Base-by-base conservation (phyloP, 2,888 invertebrate species). In the Ephialtes manifestator region DNA sequence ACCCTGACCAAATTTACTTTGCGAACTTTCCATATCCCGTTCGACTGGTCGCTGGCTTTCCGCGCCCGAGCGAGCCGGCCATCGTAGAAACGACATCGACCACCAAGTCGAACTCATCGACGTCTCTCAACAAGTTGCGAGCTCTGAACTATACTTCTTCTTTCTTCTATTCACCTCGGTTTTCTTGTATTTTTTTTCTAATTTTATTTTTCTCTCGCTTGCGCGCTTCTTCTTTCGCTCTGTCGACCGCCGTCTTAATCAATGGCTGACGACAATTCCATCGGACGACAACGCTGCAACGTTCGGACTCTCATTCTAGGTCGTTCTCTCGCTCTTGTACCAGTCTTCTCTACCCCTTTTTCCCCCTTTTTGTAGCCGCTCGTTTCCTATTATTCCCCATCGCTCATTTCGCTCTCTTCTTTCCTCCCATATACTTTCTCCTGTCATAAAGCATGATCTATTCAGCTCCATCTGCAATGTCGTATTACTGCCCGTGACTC, bases 1-100 rank as follows among this genome's bases (percentile, higher is more conserved):
- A 75, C 75, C 81, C 87, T 86, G 86, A 86, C 86, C 88, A 91
- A 91, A 92, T 92, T 92, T 92, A 92, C 92, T 93, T 90, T 90
- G 76, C 89, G 82, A 93, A 92, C 91, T 92, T 91, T 90, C 88
- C 90, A 90, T 89, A 90, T 91, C 85, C 86, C 84, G 81, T 46
- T 43, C 65, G 63, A 77, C 46, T 51, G 63, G 53, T 68, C 58
- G 81, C 24, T n/a, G 13, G 67, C 58, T 28, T 46, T 53, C 51
- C 70, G 15, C 13, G 20, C 53, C 35, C 39, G 58, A 31, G 15
- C 51, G 46, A 48, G 46, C 39, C n/a, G 65, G 35, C n/a, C 65
- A 39, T 28, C 65, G 65, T 31, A 51, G 51, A 11, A 53, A 35
- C 65, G 51, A 65, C 51, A 53, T 76, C 35, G 51, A 39, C 65